Conservation (phyloP, 1,140 invertebrate genomes). For the Drosophila sproati region DNA sequence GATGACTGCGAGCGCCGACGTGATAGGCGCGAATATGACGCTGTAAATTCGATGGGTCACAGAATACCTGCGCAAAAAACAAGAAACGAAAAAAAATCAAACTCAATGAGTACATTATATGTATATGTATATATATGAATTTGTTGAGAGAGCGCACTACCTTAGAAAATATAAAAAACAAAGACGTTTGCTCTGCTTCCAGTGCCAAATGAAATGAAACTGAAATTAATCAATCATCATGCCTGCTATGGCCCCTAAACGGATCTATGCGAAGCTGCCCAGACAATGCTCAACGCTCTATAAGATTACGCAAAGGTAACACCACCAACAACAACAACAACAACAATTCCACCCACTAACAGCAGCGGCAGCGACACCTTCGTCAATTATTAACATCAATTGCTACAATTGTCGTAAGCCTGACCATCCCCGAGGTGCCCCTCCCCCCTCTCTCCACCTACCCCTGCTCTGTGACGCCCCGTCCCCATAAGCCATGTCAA, state of each 20-base stretch:
- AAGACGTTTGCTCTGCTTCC: constrained; percentile 54
- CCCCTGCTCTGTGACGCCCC: background rate
- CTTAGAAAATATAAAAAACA: background rate
- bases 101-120: constrained; percentile 23
- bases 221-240: constrained; percentile 84
- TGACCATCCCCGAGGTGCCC: constrained; percentile 40
- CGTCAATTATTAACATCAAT: constrained; percentile 83
- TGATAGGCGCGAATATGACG: constrained; percentile 97
- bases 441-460: background rate
- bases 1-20: constrained; percentile 96
- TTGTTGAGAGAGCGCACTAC: background rate
- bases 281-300: constrained; percentile 56
- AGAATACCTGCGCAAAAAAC: constrained; percentile 90
- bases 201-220: constrained; percentile 74
- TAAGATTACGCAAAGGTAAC: constrained; percentile 74
- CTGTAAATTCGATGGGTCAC: constrained; percentile 97
- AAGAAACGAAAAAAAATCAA: constrained; percentile 30
- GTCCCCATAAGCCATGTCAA: background rate
- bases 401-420: constrained; percentile 81
- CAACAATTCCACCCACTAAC: constrained; percentile 5
- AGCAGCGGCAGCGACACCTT: constrained; percentile 61
- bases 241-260: constrained; percentile 59
- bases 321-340: constrained; percentile 42
- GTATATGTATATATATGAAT: background rate
- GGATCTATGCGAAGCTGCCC: constrained; percentile 59